Evolutionary conservation across 2,797 vertebrate species (phyloP), one percentile per base, ranked within the genome.

Genomic region (Octomys mimax): DNA sequence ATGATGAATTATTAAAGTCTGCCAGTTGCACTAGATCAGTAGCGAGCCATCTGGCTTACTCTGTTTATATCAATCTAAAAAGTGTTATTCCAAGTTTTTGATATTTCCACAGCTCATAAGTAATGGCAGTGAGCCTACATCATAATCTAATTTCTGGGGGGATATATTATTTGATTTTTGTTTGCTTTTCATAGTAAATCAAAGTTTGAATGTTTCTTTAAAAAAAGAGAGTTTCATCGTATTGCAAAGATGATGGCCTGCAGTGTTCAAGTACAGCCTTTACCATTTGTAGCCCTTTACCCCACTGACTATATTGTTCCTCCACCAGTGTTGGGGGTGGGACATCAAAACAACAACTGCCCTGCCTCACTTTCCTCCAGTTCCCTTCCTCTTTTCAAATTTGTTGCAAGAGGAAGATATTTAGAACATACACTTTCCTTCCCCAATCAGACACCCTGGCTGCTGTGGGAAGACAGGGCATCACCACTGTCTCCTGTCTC

Each of bases 11-110:
- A 87, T 95, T 75, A 86, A 71, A 59, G 61, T 84, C 93, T 94
- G 92, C 64, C 1, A 10, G 78, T 92, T 92, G 82, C 90, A 80
- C 52, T 87, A 81, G 95, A 96, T 93, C 90, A 49, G 66, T 87
- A 97, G 91, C 92, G 82, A 96, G 78, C 94, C 97, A 97, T 96
- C 96, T 97, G 97, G 95, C 86, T 93, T 82, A 82, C 79, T 93
- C 94, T 64, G 71, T 94, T 97, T 95, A 92, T 89, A 95, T 94
- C 94, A 92, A n/a, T 89, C 57, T 92, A 93, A 94, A 0, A 62
- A 95, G 42, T 75, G 70, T 90, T 94, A 86, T 73, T 95, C 95
- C 96, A 97, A 94, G 95, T 92, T 96, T 97, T 92, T 97, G 92
- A 87, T 96, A 97, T 97, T 96, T 96, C 85, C 95, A 96, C 91